Percentiles rank a stretch among this genome's conserved stretches.
Evolutionary conservation across 2,888 invertebrate species (phyloP).

Genomic region (Aphodius sticticus): DNA sequence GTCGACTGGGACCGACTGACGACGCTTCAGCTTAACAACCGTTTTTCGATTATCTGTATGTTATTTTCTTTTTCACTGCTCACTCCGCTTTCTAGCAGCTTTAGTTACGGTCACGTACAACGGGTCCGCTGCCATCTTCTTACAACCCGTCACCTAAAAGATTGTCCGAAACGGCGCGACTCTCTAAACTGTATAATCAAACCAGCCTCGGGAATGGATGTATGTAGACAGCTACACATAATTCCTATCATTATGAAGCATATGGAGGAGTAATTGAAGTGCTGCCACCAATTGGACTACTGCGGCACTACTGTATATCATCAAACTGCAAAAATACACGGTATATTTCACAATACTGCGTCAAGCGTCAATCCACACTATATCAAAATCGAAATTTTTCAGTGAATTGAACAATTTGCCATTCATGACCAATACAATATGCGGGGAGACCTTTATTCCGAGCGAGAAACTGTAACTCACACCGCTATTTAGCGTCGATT

Average conservation of each 20-base stretch:
- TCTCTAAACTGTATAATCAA: not conserved
- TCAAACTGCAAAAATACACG: too few species aligned
- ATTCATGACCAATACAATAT: not conserved
- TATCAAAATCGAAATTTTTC: too few species aligned
- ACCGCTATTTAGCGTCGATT: constrained; percentile 4
- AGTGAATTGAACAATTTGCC: not conserved
- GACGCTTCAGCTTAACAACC: not conserved
- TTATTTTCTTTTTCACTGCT: not conserved
- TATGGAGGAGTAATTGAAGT: too few species aligned
- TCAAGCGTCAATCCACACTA: too few species aligned
- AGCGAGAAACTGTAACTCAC: not conserved
- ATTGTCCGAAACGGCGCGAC: not conserved
- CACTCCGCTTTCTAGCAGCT: not conserved
- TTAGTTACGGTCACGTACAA: not conserved
- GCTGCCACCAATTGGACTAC: too few species aligned
- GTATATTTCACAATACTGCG: too few species aligned
- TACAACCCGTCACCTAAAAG: too few species aligned
- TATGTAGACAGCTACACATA: not conserved
- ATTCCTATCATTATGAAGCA: not conserved
- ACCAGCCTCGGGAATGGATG: not conserved
- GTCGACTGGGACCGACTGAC: too few species aligned
- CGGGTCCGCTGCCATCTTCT: not conserved
- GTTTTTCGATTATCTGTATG: not conserved
- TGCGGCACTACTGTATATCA: too few species aligned
- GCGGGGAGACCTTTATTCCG: not conserved